Conservation (phyloP, 30 jellyfish, hydroid and myxozoan genomes). For the Turritopsis dohrnii region DNA sequence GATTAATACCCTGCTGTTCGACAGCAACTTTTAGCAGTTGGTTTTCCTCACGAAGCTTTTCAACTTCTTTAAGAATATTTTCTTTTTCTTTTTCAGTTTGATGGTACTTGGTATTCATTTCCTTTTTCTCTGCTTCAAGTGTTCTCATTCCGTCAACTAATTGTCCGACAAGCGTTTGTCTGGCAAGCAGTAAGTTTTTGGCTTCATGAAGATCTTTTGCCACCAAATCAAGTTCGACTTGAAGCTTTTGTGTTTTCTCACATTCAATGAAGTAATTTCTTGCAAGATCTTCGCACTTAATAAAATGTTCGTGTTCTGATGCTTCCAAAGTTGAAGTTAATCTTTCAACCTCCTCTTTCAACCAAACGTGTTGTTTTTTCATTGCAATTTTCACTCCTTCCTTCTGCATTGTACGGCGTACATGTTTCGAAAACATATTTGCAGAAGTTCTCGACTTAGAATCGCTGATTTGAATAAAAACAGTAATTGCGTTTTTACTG, state of each 20-base stretch:
- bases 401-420: not conserved
- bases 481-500: not conserved
- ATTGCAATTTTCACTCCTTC: not conserved
- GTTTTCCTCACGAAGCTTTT: not conserved
- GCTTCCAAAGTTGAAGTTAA: not conserved
- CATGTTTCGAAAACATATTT: not conserved
- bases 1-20: not conserved
- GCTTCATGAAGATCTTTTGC: not conserved
- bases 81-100: not conserved
- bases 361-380: not conserved
- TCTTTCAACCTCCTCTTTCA: not conserved
- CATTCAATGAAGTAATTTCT: not conserved
- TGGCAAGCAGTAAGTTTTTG: not conserved
- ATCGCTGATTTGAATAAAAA: not conserved
- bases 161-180: not conserved
- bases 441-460: not conserved
- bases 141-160: not conserved
- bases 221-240: not conserved
- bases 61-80: not conserved
- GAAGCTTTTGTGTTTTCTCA: not conserved
- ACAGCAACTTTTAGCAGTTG: not conserved
- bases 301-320: not conserved
- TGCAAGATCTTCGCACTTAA: not conserved
- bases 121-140: not conserved
- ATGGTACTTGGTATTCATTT: not conserved